Percentiles rank a stretch among this genome's conserved stretches.
phyloP scores from a whole-genome alignment of 1,140 invertebrate species.

The Vanessa atalanta region DNA sequence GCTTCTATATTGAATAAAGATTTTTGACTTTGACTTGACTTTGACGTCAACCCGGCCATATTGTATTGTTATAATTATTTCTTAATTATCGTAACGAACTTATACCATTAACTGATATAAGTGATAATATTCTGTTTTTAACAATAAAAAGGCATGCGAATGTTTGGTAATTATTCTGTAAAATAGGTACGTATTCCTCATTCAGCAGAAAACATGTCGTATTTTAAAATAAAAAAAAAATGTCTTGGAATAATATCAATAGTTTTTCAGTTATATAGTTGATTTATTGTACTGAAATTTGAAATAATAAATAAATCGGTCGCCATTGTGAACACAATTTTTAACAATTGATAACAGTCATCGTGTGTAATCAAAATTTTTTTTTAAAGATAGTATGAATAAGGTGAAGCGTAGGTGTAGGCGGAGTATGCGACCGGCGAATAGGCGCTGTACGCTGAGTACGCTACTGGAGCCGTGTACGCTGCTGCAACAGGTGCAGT shows the following conservation, averaged over 20 bases:
- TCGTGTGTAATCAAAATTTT: not conserved
- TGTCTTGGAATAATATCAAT: not conserved
- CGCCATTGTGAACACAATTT: not conserved
- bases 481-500: slow-evolving; percentile 62
- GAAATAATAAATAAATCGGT: slow-evolving; percentile 20
- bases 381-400: slow-evolving; percentile 65
- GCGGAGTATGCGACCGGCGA: slow-evolving; percentile 69
- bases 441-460: slow-evolving; percentile 77
- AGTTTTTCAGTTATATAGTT: not conserved
- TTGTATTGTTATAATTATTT: too few relatives aligned
- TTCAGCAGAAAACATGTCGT: too few relatives aligned
- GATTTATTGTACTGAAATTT: slow-evolving; percentile 14
- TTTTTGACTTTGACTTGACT: too few relatives aligned
- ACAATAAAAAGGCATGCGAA: too few relatives aligned
- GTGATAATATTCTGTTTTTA: too few relatives aligned
- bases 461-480: slow-evolving; percentile 70
- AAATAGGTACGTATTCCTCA: too few relatives aligned
- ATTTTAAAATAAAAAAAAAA: not conserved
- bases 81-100: too few relatives aligned
- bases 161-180: too few relatives aligned
- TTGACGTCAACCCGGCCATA: too few relatives aligned
- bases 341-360: not conserved
- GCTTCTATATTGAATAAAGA: too few relatives aligned
- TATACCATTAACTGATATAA: too few relatives aligned
- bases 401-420: slow-evolving; percentile 68